Conservation (phyloP, 2,797 vertebrate species). For the Sus cebifrons region DNA sequence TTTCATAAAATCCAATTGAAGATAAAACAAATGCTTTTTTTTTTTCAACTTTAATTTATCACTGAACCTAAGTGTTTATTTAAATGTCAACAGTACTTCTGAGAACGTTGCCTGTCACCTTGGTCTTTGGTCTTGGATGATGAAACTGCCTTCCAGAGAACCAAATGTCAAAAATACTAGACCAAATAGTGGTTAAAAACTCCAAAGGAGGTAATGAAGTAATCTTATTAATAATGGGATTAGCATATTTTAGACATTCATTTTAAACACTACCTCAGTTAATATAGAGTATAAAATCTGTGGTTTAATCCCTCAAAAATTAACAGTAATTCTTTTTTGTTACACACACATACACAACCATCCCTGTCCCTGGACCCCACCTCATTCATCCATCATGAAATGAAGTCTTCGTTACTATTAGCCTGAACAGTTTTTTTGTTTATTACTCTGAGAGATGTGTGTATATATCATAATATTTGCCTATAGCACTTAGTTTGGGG, state of each 20-base stretch:
- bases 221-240: slow-evolving; percentile 86
- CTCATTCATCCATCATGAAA: slow-evolving; percentile 77
- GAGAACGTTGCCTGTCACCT: slow-evolving; percentile 80
- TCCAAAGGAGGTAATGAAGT: slow-evolving; percentile 90
- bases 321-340: slow-evolving; percentile 82
- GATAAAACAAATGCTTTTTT: slow-evolving; percentile 71
- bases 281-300: slow-evolving; percentile 88
- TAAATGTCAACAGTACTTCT: slow-evolving; percentile 82
- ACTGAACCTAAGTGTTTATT: slow-evolving; percentile 78
- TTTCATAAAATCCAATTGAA: slow-evolving; percentile 81
- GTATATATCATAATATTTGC: slow-evolving; percentile 82
- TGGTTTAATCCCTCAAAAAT: slow-evolving; percentile 87
- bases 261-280: slow-evolving; percentile 92
- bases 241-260: slow-evolving; percentile 88
- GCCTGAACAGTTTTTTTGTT: slow-evolving; percentile 78
- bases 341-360: not conserved
- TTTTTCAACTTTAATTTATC: slow-evolving; percentile 58
- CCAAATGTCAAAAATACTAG: slow-evolving; percentile 89
- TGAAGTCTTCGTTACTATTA: slow-evolving; percentile 84
- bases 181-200: slow-evolving; percentile 90
- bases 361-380: not conserved
- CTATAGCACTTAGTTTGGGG: slow-evolving; percentile 87
- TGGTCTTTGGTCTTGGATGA: slow-evolving; percentile 84
- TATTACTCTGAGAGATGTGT: slow-evolving; percentile 85
- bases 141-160: slow-evolving; percentile 87